Percentiles rank a stretch among this genome's conserved stretches.
These are phyloP conservation scores for Beroe forskalii DNA, from an alignment of 37 sponge, comb jelly and placozoan genomes.

Conservation along the genomic window DNA sequence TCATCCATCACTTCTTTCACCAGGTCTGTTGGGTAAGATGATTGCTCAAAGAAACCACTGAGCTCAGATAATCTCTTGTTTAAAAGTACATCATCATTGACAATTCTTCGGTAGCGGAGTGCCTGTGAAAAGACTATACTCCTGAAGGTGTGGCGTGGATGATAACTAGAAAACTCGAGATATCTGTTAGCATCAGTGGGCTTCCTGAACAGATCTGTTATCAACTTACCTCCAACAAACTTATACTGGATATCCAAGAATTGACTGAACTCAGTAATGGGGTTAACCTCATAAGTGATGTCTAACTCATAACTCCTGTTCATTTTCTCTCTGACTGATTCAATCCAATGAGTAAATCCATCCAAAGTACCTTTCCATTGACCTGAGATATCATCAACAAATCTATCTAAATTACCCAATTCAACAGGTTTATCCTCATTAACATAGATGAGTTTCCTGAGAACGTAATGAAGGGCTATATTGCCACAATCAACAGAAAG, in stretches of 20 bases:
- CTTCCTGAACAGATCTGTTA: neutral
- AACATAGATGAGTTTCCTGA: neutral
- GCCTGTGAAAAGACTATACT: conserved; percentile 11
- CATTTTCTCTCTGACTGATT: no score
- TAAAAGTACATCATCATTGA: neutral
- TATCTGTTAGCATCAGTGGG: neutral
- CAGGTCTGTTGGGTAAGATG: neutral
- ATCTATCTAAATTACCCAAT: neutral
- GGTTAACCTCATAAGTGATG: neutral
- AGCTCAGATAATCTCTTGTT: neutral
- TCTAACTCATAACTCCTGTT: no score
- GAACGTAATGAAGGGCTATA: neutral
- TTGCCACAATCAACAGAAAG: neutral
- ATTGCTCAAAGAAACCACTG: neutral
- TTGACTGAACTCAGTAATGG: neutral
- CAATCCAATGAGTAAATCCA: no score
- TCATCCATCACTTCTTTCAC: neutral
- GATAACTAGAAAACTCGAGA: neutral
- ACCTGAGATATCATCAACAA: neutral
- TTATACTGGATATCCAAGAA: neutral
- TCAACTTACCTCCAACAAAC: neutral
- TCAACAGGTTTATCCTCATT: neutral
- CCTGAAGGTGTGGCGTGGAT: conserved; percentile 19
- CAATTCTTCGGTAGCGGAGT: neutral
- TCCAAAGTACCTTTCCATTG: no score